Evolutionary conservation across 2,888 invertebrate genomes (phyloP).

Genomic region (Ariolimax columbianus): DNA sequence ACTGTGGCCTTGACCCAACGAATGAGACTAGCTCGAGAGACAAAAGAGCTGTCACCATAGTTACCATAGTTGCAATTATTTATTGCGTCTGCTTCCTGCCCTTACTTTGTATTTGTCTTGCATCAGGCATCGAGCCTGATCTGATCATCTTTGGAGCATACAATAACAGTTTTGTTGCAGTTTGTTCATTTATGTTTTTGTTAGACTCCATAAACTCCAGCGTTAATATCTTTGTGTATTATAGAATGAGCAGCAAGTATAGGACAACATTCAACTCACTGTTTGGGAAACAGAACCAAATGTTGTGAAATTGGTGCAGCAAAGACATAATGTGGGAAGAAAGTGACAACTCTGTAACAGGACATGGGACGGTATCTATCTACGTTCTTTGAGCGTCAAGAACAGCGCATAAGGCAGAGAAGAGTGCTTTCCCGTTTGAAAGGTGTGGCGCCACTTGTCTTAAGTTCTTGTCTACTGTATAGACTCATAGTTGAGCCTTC

Average conservation of each 20-base stretch:
- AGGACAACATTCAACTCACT: not conserved
- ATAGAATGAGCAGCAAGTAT: constrained; percentile 30
- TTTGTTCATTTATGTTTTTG: constrained; percentile 17
- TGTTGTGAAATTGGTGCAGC: too few species aligned
- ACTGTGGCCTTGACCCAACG: not conserved
- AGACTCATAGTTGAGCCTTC: too few species aligned
- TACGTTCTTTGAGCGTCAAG: too few species aligned
- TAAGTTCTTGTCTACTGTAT: too few species aligned
- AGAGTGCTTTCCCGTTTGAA: too few species aligned
- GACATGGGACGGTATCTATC: too few species aligned
- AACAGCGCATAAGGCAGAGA: too few species aligned
- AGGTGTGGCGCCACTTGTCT: too few species aligned
- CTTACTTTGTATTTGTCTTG: not conserved
- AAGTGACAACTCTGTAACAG: too few species aligned
- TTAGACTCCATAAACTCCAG: constrained; percentile 23
- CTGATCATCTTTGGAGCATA: not conserved
- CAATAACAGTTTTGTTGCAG: not conserved
- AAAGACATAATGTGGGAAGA: too few species aligned
- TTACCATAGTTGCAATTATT: constrained; percentile 2
- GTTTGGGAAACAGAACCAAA: too few species aligned
- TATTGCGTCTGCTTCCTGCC: constrained; percentile 21
- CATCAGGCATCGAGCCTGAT: not conserved
- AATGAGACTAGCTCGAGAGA: not conserved
- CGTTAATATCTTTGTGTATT: constrained; percentile 36
- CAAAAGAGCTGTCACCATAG: constrained; percentile 9